These are phyloP conservation scores for Apostichopus japonicus DNA, from an alignment of 35 echinoderm and acorn worm genomes.

Conservation along the genomic window DNA sequence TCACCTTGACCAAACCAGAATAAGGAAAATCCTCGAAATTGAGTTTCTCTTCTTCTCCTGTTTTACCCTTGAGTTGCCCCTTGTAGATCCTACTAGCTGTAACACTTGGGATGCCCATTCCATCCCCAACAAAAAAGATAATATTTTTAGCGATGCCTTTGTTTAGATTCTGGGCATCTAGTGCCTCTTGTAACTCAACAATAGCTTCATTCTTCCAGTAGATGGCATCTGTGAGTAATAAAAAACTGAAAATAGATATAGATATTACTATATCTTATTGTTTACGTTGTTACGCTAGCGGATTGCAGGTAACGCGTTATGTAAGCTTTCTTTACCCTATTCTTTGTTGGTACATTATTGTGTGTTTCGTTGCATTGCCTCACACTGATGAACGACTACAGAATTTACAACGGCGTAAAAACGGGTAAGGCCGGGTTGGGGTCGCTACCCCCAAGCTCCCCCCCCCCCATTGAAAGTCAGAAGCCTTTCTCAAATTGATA, in stretches of 20 bases:
- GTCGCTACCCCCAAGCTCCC: too few species aligned
- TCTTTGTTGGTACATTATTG: too few species aligned
- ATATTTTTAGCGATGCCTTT: slow-evolving; percentile 60
- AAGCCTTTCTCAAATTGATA: too few species aligned
- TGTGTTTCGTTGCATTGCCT: too few species aligned
- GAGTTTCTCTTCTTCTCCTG: slow-evolving; percentile 55
- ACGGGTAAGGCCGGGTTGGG: too few species aligned
- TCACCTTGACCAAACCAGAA: slow-evolving; percentile 61
- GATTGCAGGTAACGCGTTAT: too few species aligned
- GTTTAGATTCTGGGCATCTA: slow-evolving; percentile 46
- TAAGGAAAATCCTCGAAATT: slow-evolving; percentile 46
- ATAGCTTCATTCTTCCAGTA: slow-evolving; percentile 30
- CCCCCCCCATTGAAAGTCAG: too few species aligned
- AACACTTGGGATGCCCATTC: slow-evolving; percentile 50
- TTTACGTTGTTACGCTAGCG: background rate
- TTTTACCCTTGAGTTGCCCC: slow-evolving; percentile 52
- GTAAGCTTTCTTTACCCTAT: too few species aligned
- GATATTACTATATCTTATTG: background rate
- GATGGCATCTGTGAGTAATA: background rate
- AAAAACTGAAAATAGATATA: background rate
- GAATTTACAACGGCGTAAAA: too few species aligned
- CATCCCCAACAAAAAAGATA: slow-evolving; percentile 54
- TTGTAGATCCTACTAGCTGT: slow-evolving; percentile 41
- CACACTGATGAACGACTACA: too few species aligned
- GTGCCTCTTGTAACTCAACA: slow-evolving; percentile 11